Percentiles rank a stretch among this genome's conserved stretches.
Evolutionary conservation across 2,888 invertebrate genomes (phyloP).

Genomic region (Oxytorus armatus): DNA sequence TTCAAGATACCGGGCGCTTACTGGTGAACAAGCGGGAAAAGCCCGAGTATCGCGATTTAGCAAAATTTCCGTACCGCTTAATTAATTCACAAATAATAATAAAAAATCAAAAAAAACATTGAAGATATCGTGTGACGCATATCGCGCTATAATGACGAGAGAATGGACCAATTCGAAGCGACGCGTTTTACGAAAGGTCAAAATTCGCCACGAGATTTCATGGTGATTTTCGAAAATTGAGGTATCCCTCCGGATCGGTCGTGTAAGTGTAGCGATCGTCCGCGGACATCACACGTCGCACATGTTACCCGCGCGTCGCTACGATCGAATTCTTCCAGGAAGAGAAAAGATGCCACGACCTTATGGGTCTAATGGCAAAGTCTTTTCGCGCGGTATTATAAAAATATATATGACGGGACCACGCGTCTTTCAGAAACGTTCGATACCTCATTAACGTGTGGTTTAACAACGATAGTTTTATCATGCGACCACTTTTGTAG

Average conservation of each 20-base stretch:
- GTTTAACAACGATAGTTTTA: slow-evolving; percentile 56
- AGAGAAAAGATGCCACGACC: slow-evolving; percentile 24
- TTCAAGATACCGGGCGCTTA: no score
- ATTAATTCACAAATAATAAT: slow-evolving; percentile 13
- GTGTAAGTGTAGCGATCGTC: slow-evolving; percentile 38
- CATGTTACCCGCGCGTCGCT: slow-evolving; percentile 45
- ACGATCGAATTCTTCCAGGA: slow-evolving; percentile 65
- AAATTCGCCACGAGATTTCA: slow-evolving; percentile 69
- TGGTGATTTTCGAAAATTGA: slow-evolving; percentile 74
- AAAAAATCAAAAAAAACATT: slow-evolving; percentile 25
- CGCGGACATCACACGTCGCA: slow-evolving; percentile 60
- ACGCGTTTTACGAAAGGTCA: slow-evolving; percentile 58
- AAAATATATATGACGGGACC: slow-evolving; percentile 70
- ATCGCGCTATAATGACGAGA: slow-evolving; percentile 46
- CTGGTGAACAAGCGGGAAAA: no score
- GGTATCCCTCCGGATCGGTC: slow-evolving; percentile 68
- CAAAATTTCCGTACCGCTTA: slow-evolving; percentile 23
- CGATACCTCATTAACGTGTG: slow-evolving; percentile 62
- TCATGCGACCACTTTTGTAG: slow-evolving; percentile 61
- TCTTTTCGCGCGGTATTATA: slow-evolving; percentile 72
- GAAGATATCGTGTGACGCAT: slow-evolving; percentile 18
- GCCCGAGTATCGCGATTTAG: not conserved
- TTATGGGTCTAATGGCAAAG: slow-evolving; percentile 53
- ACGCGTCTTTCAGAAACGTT: slow-evolving; percentile 36
- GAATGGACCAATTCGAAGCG: slow-evolving; percentile 40